Evolutionary conservation across 2,797 vertebrate genomes (phyloP), one percentile per base, ranked within the genome.

Genomic region (Enteromius paludinosus): DNA sequence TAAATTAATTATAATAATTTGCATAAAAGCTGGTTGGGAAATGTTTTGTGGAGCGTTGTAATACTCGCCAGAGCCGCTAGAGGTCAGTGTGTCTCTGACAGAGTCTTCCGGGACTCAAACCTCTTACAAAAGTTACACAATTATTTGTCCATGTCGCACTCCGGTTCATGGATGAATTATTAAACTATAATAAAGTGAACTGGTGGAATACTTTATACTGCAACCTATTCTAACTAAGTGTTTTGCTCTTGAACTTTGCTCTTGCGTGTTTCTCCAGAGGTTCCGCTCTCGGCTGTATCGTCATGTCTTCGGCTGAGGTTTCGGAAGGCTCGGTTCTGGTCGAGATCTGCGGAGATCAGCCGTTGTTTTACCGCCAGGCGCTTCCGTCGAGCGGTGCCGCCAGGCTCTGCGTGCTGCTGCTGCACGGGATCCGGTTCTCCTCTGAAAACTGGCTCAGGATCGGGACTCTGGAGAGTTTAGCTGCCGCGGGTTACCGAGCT

Each of bases 341-440:
- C 88, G 93, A 91, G 30, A 30, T 90, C 43, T 95, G 95, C 86
- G 92, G 91, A 0, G 93, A 92, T 28, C 94, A 93, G 20, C 90
- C 90, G 1, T 90, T 99, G 38, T 99, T 98, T 90, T 98, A 96
- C 91, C 94, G 97, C 69, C 94, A 93, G 83, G 93, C 91, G 0
- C 83, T 87, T 68, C 96, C 97, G 0, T 68, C 87, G 1, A 28
- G 84, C 0, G 92, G 89, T 52, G 49, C 84, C 0, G 88, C 85
- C 0, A 89, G 54, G 33, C 90, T 96, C 87, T 93, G 94, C 0
- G 94, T 98, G 74, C 89, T 99, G 68, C 93, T 99, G 71, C 91
- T 99, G 84, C 98, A 99, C 0, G 98, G 98, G 8, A 96, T 98
- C 78, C 95, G 95, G 7, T 99, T 98, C 94, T 97, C 97, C 33